Conservation (phyloP, 2,888 invertebrate genomes). For the Orgyia antiqua region DNA sequence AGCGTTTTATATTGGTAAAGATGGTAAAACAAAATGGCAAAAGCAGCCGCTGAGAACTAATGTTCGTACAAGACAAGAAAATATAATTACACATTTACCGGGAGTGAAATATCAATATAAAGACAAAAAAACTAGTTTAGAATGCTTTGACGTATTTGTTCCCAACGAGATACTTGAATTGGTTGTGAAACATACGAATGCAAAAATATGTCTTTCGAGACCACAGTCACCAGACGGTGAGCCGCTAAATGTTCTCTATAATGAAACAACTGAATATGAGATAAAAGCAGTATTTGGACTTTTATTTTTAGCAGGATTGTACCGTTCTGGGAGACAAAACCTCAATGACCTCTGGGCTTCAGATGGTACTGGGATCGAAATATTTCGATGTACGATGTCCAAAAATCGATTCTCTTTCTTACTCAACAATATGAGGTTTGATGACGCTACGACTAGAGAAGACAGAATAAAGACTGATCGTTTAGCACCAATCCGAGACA, state of each 20-base stretch:
- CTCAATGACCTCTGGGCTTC: not conserved
- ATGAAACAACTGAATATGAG: constrained; percentile 1
- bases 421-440: not conserved
- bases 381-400: not conserved
- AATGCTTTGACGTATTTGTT: constrained; percentile 1
- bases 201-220: not conserved
- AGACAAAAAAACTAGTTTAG: too few species aligned
- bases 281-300: constrained; percentile 4
- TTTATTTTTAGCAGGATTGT: constrained; percentile 5
- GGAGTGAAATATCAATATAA: too few species aligned
- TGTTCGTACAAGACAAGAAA: too few species aligned
- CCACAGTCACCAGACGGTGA: constrained; percentile 2
- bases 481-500: not conserved
- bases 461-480: not conserved
- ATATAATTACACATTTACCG: too few species aligned
- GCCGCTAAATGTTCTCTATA: constrained; percentile 3
- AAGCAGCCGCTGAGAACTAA: too few species aligned
- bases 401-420: not conserved
- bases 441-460: not conserved
- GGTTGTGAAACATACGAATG: not conserved
- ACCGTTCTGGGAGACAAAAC: constrained; percentile 2
- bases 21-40: too few species aligned
- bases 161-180: not conserved
- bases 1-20: too few species aligned
- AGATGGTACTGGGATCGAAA: not conserved